These are phyloP conservation scores for Drosophila paranaensis DNA, from an alignment of 2,888 invertebrate species.

Conservation along the genomic window DNA sequence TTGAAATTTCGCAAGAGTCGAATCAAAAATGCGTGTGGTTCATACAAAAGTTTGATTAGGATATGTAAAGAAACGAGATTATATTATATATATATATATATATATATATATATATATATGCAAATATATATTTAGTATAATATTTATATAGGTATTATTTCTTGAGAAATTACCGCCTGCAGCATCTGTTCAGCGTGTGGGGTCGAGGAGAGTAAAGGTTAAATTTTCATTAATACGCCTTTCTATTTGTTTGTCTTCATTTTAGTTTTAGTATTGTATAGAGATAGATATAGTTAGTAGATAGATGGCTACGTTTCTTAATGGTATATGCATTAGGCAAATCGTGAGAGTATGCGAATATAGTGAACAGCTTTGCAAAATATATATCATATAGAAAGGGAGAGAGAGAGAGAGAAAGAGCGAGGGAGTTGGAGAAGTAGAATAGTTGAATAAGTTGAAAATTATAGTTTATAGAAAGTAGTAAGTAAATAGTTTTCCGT, in stretches of 20 bases:
- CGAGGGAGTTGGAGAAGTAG: conserved; percentile 16
- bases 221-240: conserved; percentile 70
- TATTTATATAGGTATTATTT: conserved; percentile 23
- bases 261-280: conserved; percentile 9
- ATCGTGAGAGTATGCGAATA: conserved; percentile 37
- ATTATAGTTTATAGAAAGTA: conserved; percentile 31
- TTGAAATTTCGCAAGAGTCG: conserved; percentile 56
- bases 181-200: conserved; percentile 83
- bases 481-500: conserved; percentile 14
- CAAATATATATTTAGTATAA: conserved; percentile 3
- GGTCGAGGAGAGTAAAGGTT: conserved; percentile 64
- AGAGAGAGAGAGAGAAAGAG: conserved; percentile 15
- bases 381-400: conserved; percentile 29
- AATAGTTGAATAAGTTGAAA: conserved; percentile 62
- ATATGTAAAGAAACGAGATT: conserved; percentile 45
- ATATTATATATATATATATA: conserved; percentile 27
- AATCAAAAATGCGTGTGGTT: conserved; percentile 51
- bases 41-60: conserved; percentile 46
- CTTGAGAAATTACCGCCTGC: conserved; percentile 81
- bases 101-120: conserved; percentile 19
- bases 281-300: conserved; percentile 15
- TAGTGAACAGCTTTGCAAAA: conserved; percentile 22
- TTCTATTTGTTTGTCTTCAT: conserved; percentile 20
- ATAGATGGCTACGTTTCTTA: conserved; percentile 43
- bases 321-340: conserved; percentile 45